Evolutionary conservation across 2,113 vertebrate genomes (phyloP).

Genomic region (Theristicus caerulescens): DNA sequence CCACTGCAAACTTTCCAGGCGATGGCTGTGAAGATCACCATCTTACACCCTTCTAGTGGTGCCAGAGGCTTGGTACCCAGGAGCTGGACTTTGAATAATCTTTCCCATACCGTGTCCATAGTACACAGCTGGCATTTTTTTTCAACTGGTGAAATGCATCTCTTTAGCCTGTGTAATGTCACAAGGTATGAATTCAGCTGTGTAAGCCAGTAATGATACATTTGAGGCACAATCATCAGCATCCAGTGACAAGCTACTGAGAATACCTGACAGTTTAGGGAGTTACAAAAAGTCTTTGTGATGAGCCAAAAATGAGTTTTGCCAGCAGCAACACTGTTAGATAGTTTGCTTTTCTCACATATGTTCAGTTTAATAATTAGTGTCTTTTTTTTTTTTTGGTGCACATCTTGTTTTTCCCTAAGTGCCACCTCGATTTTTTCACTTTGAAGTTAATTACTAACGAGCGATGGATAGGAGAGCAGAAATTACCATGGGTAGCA

Average conservation of each 20-base stretch:
- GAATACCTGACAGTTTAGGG: not conserved
- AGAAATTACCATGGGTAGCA: not conserved
- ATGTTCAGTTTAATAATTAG: not conserved
- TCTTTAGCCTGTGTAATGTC: not conserved
- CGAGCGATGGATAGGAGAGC: not conserved
- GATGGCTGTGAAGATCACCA: not conserved
- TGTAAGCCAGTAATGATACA: accelerated
- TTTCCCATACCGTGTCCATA: not conserved
- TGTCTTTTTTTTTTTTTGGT: not conserved
- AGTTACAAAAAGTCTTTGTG: not conserved
- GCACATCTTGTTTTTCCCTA: not conserved
- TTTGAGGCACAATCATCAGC: not conserved
- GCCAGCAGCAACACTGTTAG: not conserved
- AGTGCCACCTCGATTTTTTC: not conserved
- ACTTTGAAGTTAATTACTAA: not conserved
- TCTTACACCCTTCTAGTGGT: no score
- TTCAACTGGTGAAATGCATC: not conserved
- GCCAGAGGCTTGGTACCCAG: not conserved
- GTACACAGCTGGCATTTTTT: not conserved
- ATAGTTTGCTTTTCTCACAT: not conserved
- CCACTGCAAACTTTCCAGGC: not conserved
- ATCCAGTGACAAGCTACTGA: not conserved
- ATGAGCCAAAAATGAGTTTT: not conserved
- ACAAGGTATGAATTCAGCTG: not conserved
- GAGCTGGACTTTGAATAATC: not conserved